Percentiles rank a stretch among this genome's conserved stretches.
Evolutionary conservation across 1,140 invertebrate genomes (phyloP).

Genomic region (Hydropsyche tenuis): DNA sequence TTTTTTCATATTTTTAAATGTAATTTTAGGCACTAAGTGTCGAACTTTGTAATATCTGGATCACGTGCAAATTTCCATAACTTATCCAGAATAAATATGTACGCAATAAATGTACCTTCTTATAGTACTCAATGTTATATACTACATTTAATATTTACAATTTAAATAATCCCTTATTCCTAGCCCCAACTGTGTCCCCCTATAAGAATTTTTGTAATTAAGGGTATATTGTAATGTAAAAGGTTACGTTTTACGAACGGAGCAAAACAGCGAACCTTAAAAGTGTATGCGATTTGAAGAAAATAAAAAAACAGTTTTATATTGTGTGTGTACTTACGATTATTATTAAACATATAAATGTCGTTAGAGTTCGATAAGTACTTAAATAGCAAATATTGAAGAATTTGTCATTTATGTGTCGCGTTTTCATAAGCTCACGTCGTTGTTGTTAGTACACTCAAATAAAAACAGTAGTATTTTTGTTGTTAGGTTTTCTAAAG

Average conservation of each 20-base stretch:
- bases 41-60: conserved; percentile 44
- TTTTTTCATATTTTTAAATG: conserved; percentile 50
- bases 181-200: conserved; percentile 20
- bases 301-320: background rate
- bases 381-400: too few species aligned
- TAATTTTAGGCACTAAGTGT: conserved; percentile 46
- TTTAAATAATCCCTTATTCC: conserved; percentile 2
- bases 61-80: conserved; percentile 42
- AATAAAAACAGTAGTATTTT: too few species aligned
- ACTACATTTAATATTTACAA: conserved; percentile 29
- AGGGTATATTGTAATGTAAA: conserved; percentile 16
- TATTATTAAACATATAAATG: too few species aligned
- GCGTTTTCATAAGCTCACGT: too few species aligned
- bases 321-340: background rate
- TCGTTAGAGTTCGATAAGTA: too few species aligned
- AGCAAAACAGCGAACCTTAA: background rate
- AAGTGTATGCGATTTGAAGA: background rate
- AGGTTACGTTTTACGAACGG: too few species aligned
- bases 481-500: too few species aligned
- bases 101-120: conserved; percentile 50
- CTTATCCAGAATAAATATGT: conserved; percentile 48
- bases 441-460: too few species aligned
- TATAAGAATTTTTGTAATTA: conserved; percentile 27
- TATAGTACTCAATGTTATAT: conserved; percentile 42
- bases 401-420: too few species aligned